phyloP scores from a whole-genome alignment of 2,888 invertebrate genomes.

The Dasypogon diadema region DNA sequence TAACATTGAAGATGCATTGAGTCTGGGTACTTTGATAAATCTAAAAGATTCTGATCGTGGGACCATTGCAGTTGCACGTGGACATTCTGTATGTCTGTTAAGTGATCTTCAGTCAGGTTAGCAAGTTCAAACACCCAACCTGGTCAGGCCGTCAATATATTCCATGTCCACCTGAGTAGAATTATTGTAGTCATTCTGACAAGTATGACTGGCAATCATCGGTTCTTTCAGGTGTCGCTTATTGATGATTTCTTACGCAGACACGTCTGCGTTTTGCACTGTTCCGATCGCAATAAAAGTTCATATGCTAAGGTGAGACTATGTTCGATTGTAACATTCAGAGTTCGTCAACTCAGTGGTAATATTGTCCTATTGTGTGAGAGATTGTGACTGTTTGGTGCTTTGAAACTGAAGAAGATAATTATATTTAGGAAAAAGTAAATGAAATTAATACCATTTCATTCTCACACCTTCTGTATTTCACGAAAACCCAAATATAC shows the following conservation, averaged over 20 bases:
- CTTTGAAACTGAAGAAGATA: no score
- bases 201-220: constrained; percentile 19
- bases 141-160: constrained; percentile 30
- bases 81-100: background rate
- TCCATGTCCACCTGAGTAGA: constrained; percentile 7
- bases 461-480: no score
- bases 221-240: background rate
- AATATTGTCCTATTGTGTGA: no score
- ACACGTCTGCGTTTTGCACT: background rate
- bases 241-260: background rate
- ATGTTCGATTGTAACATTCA: no score
- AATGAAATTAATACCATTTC: no score
- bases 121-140: constrained; percentile 39
- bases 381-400: no score
- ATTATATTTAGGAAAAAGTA: no score
- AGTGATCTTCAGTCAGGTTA: constrained; percentile 34
- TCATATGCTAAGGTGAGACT: no score
- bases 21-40: constrained; percentile 35
- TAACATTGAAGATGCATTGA: constrained; percentile 40
- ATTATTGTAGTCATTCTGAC: constrained; percentile 2
- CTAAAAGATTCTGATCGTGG: constrained; percentile 27
- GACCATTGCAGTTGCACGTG: background rate
- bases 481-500: no score
- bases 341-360: no score
- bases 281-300: background rate